A percentile compares a stretch with the other conserved stretches of the same genome.
Evolutionary conservation across 2,888 invertebrate genomes (phyloP).

Genomic region (Spisula solida): DNA sequence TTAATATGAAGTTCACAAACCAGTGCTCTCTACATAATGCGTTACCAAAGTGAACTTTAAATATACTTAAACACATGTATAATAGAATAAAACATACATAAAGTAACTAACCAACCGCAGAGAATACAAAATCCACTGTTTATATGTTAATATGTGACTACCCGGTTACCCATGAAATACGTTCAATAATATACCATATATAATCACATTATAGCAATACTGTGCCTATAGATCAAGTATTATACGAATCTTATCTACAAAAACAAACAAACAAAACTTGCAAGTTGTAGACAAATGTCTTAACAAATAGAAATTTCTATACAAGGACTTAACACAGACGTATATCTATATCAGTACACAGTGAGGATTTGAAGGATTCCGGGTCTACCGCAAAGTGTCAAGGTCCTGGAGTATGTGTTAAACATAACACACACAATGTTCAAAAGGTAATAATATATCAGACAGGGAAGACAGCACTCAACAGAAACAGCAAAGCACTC

Average conservation of each 20-base stretch:
- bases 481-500: too few relatives aligned
- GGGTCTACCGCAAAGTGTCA: neutral
- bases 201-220: conserved; percentile 16
- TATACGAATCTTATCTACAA: conserved; percentile 11
- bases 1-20: too few relatives aligned
- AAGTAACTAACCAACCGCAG: too few relatives aligned
- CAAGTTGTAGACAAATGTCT: conserved; percentile 20
- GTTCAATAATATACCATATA: neutral
- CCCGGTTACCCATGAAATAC: neutral
- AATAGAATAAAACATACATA: too few relatives aligned
- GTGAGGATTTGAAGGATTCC: neutral
- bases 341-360: neutral
- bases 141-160: neutral
- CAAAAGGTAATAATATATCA: too few relatives aligned
- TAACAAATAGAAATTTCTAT: conserved; percentile 4
- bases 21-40: too few relatives aligned
- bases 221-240: conserved; percentile 2
- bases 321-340: neutral
- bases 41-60: too few relatives aligned
- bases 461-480: too few relatives aligned
- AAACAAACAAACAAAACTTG: conserved; percentile 22
- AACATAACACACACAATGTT: neutral
- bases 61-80: too few relatives aligned
- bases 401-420: neutral
- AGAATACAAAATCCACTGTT: neutral